Evolutionary conservation across 2,113 vertebrate genomes (phyloP), one percentile per base, ranked within the genome.

Genomic region (Pelodiscus sinensis): DNA sequence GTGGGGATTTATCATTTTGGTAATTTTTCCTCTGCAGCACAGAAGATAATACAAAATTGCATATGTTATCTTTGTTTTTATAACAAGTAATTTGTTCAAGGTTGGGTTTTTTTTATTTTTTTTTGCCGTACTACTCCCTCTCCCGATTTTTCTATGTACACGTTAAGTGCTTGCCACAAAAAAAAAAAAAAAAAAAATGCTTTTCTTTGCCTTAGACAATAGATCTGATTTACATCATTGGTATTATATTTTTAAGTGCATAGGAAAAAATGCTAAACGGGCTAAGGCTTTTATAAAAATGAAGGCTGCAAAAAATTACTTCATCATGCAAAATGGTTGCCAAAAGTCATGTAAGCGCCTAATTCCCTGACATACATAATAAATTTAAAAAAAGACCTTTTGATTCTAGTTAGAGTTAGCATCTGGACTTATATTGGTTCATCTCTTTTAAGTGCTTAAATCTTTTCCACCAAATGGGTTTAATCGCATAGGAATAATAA

Each of bases 221-320:
- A 87, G 85, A 81, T 82, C 95, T 96, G 96, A 97, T 96, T 90
- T 93, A 87, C 90, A 94, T 96, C 81, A 88, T 85, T 79, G 85
- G 35, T 54, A 92, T 56, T 85, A 75, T 31, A 56, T 90, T 91
- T 60, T 88, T 95, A 84, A 82, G 83, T 58, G 29, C 84, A 93
- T 71, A 62, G 81, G 94, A n/a, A 71, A 44, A 90, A 93, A 77
- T 90, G 92, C 62, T 92, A 93, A 94, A 92, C 51, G 86, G 82
- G 62, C n/a, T 22, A 24, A 14, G n/a, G 94, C 94, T 97, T 97
- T 97, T 95, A 96, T 1, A 3, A 93, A 97, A 96, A 96, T 97
- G 87, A 97, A 95, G 91, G 65, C 31, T 82, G n/a, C 2, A 1
- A 81, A 79, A 92, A 93, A 55, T 68, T 96, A 94, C 93, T 96